A percentile compares a stretch with the other conserved stretches of the same genome.
Conservation (phyloP, 1,140 invertebrate genomes). For the Bactericera cockerelli region DNA sequence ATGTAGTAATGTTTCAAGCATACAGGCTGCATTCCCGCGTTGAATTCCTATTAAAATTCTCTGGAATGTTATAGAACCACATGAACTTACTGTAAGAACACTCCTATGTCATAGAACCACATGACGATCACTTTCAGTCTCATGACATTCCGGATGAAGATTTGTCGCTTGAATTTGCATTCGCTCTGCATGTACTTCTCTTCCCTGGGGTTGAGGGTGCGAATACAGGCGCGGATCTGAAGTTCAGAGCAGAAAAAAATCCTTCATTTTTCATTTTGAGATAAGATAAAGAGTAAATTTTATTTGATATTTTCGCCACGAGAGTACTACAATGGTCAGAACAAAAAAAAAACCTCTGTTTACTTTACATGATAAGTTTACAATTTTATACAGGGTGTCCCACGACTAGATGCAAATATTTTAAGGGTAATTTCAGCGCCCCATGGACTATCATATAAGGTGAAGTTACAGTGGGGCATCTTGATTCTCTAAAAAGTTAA, state of each 20-base stretch:
- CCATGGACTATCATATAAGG: too few relatives aligned
- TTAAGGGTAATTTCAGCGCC: too few relatives aligned
- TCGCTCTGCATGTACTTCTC: constrained; percentile 89
- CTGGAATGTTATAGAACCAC: too few relatives aligned
- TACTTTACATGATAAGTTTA: too few relatives aligned
- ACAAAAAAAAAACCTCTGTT: not conserved
- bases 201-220: constrained; percentile 90
- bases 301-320: not conserved
- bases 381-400: too few relatives aligned
- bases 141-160: constrained; percentile 87
- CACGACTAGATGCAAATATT: too few relatives aligned
- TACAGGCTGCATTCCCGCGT: too few relatives aligned
- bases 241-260: constrained; percentile 20
- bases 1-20: too few relatives aligned
- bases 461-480: too few relatives aligned
- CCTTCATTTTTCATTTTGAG: constrained; percentile 7
- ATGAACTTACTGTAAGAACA: constrained; percentile 72
- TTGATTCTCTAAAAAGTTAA: too few relatives aligned
- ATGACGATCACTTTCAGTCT: constrained; percentile 78
- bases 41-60: too few relatives aligned
- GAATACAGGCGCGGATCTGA: constrained; percentile 67
- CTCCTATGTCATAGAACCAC: constrained; percentile 73
- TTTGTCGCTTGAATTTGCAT: constrained; percentile 84
- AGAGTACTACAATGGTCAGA: not conserved
- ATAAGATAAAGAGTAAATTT: not conserved